Percentiles rank a stretch among this genome's conserved stretches.
Conservation (phyloP, 2,113 vertebrate species). For the Atlantisia rogersi region DNA sequence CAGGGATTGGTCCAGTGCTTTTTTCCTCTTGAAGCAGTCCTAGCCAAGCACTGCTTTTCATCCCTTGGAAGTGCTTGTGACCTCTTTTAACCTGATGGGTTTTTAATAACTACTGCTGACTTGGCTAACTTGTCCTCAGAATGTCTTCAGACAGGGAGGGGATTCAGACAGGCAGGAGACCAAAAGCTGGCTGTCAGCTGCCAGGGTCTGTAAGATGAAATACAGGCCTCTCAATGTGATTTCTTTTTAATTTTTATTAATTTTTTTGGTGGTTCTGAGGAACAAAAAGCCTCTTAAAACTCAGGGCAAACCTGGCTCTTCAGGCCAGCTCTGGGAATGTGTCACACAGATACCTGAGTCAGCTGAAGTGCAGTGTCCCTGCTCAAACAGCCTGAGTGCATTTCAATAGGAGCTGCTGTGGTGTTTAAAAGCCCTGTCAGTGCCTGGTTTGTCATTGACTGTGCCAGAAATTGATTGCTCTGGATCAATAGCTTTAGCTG, state of each 20-base stretch:
- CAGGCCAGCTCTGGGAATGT: background rate
- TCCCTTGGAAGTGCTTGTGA: background rate
- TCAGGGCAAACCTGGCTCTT: background rate
- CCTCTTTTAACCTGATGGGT: background rate
- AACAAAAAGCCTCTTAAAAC: background rate
- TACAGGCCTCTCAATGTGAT: background rate
- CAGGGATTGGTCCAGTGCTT: background rate
- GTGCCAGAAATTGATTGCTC: background rate
- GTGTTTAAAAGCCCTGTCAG: background rate
- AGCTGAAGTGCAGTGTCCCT: background rate
- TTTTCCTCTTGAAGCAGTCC: background rate
- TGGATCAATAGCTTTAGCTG: background rate
- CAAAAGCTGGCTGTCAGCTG: background rate
- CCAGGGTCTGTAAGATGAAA: background rate
- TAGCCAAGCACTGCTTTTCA: background rate
- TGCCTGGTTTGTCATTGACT: background rate
- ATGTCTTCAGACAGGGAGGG: background rate
- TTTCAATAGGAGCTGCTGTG: background rate
- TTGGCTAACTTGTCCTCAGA: background rate
- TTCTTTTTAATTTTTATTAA: background rate
- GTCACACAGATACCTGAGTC: background rate
- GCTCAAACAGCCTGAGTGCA: background rate
- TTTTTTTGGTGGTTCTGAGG: background rate
- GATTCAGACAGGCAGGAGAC: background rate
- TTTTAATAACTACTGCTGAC: background rate